phyloP scores from a whole-genome alignment of 2,888 invertebrate genomes.

The Bombylius discolor region DNA sequence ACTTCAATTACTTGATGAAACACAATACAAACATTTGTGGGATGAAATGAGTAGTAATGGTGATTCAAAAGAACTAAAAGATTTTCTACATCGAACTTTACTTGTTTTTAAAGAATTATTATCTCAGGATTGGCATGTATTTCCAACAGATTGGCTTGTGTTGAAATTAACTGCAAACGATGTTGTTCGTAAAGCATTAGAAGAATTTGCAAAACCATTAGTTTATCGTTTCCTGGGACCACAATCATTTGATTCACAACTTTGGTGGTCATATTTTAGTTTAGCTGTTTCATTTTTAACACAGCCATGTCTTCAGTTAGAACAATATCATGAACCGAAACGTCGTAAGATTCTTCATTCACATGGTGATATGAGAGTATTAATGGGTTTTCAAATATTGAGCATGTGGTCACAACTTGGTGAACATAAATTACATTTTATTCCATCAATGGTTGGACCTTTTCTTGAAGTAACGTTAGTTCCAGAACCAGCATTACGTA shows the following conservation, averaged over 20 bases:
- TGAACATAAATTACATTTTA: conserved; percentile 76
- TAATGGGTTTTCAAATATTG: conserved; percentile 83
- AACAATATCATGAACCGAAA: conserved; percentile 69
- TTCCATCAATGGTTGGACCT: conserved; percentile 87
- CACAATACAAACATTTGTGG: conserved; percentile 78
- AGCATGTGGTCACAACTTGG: conserved; percentile 85
- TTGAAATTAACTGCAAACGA: conserved; percentile 80
- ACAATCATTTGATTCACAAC: conserved; percentile 61
- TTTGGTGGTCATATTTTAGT: conserved; percentile 68
- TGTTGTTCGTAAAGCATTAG: conserved; percentile 68
- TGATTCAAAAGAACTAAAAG: conserved; percentile 70
- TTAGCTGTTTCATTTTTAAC: conserved; percentile 68
- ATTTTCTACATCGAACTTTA: conserved; percentile 72
- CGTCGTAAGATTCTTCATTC: conserved; percentile 62
- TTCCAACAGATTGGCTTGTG: conserved; percentile 81
- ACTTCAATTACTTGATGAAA: conserved; percentile 73
- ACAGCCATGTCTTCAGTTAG: conserved; percentile 66
- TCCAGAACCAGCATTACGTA: conserved; percentile 69
- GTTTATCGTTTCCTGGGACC: conserved; percentile 67
- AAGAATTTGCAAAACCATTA: conserved; percentile 78
- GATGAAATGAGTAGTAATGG: conserved; percentile 47
- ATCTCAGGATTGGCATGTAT: conserved; percentile 39
- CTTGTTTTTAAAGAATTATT: conserved; percentile 38
- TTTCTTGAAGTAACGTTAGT: conserved; percentile 87
- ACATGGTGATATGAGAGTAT: conserved; percentile 81